These are phyloP conservation scores for Mycteria americana DNA, from an alignment of 2,797 vertebrate genomes.

Conservation along the genomic window DNA sequence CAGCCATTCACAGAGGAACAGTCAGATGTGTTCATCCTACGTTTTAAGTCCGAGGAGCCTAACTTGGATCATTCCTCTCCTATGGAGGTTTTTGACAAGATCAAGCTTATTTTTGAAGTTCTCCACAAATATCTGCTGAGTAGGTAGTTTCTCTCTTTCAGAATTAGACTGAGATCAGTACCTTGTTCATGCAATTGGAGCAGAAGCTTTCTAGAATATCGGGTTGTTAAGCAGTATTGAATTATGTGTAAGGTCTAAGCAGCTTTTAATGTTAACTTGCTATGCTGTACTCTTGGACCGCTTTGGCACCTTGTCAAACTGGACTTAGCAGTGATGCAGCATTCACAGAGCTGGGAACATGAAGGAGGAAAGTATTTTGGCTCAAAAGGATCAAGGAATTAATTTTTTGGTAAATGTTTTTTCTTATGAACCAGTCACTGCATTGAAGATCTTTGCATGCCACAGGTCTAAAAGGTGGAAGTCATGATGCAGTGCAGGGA, in stretches of 20 bases:
- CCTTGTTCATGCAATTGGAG: not conserved
- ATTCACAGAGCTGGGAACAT: not conserved
- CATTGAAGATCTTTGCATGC: not conserved
- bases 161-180: not conserved
- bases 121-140: slow-evolving; percentile 87
- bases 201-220: not conserved
- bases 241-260: not conserved
- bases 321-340: not conserved
- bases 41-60: slow-evolving; percentile 74
- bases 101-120: slow-evolving; percentile 82
- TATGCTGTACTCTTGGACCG: not conserved
- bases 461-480: not conserved
- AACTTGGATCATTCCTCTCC: slow-evolving; percentile 78
- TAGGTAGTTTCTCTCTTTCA: slow-evolving; percentile 44
- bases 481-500: no score
- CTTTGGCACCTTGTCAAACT: not conserved
- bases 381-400: not conserved
- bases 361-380: not conserved
- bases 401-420: not conserved
- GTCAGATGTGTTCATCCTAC: slow-evolving; percentile 73
- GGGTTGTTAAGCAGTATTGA: not conserved
- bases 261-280: not conserved
- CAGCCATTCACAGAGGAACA: slow-evolving; percentile 76
- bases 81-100: slow-evolving; percentile 85
- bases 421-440: not conserved